Base-by-base conservation (phyloP, 2,797 vertebrate genomes). In the Pangasius djambal region DNA sequence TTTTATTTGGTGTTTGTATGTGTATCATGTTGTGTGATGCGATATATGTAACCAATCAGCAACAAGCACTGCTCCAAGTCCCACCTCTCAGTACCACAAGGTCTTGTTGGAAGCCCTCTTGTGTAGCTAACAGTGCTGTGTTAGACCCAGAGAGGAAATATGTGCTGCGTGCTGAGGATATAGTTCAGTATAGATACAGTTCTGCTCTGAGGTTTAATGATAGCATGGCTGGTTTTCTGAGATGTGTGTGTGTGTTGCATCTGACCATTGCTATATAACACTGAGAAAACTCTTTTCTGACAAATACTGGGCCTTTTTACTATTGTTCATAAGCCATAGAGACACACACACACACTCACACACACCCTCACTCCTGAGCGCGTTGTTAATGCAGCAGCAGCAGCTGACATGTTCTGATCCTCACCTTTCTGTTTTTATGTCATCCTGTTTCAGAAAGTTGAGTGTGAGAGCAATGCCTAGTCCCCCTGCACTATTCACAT, bases 221-320 rank as follows among this genome's bases (percentile, higher is more conserved):
- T 44, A 83, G 37, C 37, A 3, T 75, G 44, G n/a, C 25, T 52
- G 70, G 61, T 75, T 87, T 40, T 74, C 8, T 63, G 2, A 2
- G 22, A 3, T 2, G 37, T 44, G 37, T 70, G 13, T 18, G 13
- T 77, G 48, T 78, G 52, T 50, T 77, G 13, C 28, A 78, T 77
- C 70, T 16, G 79, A 13, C 92, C 81, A 59, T 83, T 90, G 92
- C 93, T 94, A 89, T 92, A 92, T 94, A 91, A 90, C 86, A 93
- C 93, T 94, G 93, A 94, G 52, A 94, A 95, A 93, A 92, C 94
- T 87, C 91, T 91, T 92, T 93, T 92, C 55, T 61, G 78, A 59
- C 31, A 93, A 82, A 85, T 67, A n/a, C 75, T 61, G 18, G 37
- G 37, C 25, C 57, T 61, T 86, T 85, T 85, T 37, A 50, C 61